phyloP scores from a whole-genome alignment of 2,113 vertebrate species.

The Chaetodon auriga region DNA sequence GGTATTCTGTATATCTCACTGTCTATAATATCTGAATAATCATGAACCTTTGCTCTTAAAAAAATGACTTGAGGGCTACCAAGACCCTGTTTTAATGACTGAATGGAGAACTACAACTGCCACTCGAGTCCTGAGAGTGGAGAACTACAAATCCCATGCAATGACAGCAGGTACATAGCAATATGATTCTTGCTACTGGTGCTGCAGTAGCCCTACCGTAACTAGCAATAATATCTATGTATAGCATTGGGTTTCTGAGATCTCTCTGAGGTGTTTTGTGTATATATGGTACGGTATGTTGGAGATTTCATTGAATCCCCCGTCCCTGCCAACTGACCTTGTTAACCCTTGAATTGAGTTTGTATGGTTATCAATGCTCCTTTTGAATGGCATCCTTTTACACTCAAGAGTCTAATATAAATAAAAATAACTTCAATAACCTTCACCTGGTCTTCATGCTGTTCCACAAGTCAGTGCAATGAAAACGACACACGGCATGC shows the following conservation, averaged over 20 bases:
- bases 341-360: slow-evolving; percentile 84
- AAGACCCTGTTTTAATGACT: slow-evolving; percentile 56
- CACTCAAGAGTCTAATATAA: slow-evolving; percentile 88
- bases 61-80: slow-evolving; percentile 60
- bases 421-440: slow-evolving; percentile 84
- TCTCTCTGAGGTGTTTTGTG: slow-evolving; percentile 79
- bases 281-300: slow-evolving; percentile 79
- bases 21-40: slow-evolving; percentile 82
- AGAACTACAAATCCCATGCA: slow-evolving; percentile 77
- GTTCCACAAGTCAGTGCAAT: slow-evolving; percentile 18
- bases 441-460: slow-evolving; percentile 41
- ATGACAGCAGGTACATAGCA: slow-evolving; percentile 79
- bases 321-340: slow-evolving; percentile 73
- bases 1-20: slow-evolving; percentile 84
- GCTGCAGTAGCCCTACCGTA: slow-evolving; percentile 81
- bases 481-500: neutral
- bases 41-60: slow-evolving; percentile 75
- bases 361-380: slow-evolving; percentile 86
- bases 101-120: slow-evolving; percentile 71
- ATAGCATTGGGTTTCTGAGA: slow-evolving; percentile 79
- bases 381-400: slow-evolving; percentile 89
- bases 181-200: slow-evolving; percentile 80
- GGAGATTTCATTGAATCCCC: slow-evolving; percentile 80
- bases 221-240: slow-evolving; percentile 85
- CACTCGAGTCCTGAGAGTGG: slow-evolving; percentile 54